Conservation (phyloP, 2,797 vertebrate species). For the Tragelaphus eurycerus region DNA sequence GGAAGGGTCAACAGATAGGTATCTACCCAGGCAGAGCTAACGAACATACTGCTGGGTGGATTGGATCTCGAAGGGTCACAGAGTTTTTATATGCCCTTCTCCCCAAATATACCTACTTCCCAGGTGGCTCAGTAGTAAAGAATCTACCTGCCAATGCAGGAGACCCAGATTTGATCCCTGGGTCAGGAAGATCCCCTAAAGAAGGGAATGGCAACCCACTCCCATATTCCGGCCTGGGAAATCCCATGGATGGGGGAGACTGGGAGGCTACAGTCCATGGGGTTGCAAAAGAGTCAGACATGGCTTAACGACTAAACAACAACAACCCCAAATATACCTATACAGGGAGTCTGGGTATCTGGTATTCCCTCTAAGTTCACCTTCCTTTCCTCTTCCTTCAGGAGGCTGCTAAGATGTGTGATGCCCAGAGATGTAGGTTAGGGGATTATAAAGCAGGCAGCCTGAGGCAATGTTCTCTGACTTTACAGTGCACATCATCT, state of each 20-base stretch:
- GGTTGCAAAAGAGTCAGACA: background rate
- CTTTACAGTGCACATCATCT: background rate
- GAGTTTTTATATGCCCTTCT: background rate
- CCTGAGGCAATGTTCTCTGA: background rate
- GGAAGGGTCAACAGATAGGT: background rate
- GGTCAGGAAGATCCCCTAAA: background rate
- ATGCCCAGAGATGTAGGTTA: rapidly evolving
- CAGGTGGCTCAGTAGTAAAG: background rate
- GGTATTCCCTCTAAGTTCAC: background rate
- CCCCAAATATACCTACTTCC: background rate
- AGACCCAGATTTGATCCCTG: background rate
- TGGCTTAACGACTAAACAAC: background rate
- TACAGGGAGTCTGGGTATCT: background rate
- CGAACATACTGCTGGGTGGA: too few relatives aligned
- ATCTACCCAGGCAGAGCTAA: background rate
- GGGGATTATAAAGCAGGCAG: background rate
- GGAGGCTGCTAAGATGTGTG: background rate
- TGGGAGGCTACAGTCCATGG: background rate
- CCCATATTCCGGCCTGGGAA: background rate
- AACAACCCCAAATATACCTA: background rate
- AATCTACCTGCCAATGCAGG: background rate
- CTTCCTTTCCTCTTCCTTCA: background rate
- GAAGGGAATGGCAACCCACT: background rate
- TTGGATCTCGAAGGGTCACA: background rate
- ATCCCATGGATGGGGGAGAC: background rate